Evolutionary conservation across 2,113 vertebrate species (phyloP).

Genomic region (Manacus vitellinus): DNA sequence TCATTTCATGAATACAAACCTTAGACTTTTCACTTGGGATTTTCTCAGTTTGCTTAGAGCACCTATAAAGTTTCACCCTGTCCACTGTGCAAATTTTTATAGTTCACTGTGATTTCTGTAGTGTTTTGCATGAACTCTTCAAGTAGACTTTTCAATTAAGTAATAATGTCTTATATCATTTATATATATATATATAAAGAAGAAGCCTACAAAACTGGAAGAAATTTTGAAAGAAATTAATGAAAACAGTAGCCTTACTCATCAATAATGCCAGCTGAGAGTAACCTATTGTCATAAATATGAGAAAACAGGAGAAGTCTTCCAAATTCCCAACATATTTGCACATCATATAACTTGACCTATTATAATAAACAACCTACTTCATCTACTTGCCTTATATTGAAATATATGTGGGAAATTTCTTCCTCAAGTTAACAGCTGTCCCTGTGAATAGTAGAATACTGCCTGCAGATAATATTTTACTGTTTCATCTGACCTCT

Average conservation of each 20-base stretch:
- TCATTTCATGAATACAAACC: background rate
- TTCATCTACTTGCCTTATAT: background rate
- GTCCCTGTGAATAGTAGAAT: background rate
- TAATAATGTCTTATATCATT: background rate
- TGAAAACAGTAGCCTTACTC: background rate
- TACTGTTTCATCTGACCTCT: background rate
- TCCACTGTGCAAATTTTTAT: background rate
- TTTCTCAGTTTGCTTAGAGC: background rate
- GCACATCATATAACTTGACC: background rate
- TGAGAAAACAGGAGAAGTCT: background rate
- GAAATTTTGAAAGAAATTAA: background rate
- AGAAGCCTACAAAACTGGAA: background rate
- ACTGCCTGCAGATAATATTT: background rate
- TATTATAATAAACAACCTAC: background rate
- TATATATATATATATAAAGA: background rate
- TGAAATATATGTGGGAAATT: background rate
- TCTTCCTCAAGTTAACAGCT: background rate
- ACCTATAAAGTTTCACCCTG: background rate
- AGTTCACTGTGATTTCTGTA: background rate
- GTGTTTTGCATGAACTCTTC: background rate
- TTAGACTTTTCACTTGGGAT: background rate
- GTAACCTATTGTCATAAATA: background rate
- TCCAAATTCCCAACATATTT: background rate
- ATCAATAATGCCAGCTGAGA: background rate
- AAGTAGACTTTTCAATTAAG: background rate